Conservation (phyloP, 2,113 vertebrate species). For the Stomatorhinus ivindoensis region DNA sequence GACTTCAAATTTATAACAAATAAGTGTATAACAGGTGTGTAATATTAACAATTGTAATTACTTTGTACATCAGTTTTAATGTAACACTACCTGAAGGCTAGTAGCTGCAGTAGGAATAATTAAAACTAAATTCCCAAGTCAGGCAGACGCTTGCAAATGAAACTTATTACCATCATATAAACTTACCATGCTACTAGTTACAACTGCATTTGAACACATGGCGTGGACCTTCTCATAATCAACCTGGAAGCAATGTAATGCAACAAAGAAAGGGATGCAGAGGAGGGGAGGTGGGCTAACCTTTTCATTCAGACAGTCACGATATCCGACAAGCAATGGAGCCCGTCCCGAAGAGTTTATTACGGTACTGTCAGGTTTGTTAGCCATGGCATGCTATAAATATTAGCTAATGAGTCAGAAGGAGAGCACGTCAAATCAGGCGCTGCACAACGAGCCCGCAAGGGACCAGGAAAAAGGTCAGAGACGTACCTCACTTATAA, state of each 20-base stretch:
- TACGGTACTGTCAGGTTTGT: conserved; percentile 33
- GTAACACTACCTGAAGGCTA: neutral
- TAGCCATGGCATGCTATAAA: conserved; percentile 32
- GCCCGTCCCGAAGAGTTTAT: conserved; percentile 28
- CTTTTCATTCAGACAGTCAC: conserved; percentile 24
- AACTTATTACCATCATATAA: neutral
- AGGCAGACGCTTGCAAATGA: neutral
- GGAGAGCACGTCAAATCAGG: neutral
- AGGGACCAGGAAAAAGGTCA: conserved; percentile 27
- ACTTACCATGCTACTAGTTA: neutral
- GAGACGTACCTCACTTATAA: neutral
- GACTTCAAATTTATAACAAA: neutral
- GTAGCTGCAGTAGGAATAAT: neutral
- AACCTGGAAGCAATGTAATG: neutral
- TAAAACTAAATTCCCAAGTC: neutral
- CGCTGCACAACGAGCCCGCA: rapidly evolving
- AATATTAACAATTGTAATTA: neutral
- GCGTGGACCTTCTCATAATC: neutral
- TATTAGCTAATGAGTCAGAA: conserved; percentile 38
- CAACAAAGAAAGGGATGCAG: neutral
- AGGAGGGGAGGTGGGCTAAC: conserved; percentile 18
- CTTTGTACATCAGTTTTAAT: neutral
- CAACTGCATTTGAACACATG: neutral
- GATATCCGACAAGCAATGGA: conserved; percentile 8
- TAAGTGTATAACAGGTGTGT: neutral